These are phyloP conservation scores for Bombus sylvicola DNA, from an alignment of 1,140 invertebrate species.

Conservation along the genomic window DNA sequence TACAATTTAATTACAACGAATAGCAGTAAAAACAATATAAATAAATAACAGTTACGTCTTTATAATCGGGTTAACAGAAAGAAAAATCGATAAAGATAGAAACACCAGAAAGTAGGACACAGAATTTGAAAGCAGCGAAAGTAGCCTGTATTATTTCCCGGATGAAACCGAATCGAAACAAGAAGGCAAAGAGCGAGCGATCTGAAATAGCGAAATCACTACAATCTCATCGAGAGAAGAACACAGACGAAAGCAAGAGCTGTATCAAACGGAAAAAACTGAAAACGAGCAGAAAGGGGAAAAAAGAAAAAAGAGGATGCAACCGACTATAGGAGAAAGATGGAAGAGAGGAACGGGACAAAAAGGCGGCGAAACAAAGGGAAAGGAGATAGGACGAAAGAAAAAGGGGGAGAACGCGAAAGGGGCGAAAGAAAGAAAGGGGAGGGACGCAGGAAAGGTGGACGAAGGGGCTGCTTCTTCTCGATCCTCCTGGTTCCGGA, in stretches of 20 bases:
- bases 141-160: neutral
- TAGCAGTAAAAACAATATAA: too few species aligned
- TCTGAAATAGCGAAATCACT: neutral
- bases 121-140: neutral
- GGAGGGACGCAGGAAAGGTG: slow-evolving; percentile 41
- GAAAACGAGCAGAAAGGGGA: slow-evolving; percentile 11
- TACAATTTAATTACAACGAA: too few species aligned
- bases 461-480: slow-evolving; percentile 64
- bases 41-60: too few species aligned
- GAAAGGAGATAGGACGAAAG: slow-evolving; percentile 1
- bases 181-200: neutral
- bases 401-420: slow-evolving; percentile 4
- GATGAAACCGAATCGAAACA: neutral
- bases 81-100: neutral
- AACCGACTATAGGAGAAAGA: neutral
- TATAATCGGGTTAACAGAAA: too few species aligned
- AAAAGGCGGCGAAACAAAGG: slow-evolving; percentile 9
- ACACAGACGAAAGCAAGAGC: neutral
- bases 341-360: neutral
- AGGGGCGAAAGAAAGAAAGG: slow-evolving; percentile 18
- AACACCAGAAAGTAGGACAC: neutral
- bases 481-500: slow-evolving; percentile 79
- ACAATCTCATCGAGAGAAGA: neutral
- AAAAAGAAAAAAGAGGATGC: slow-evolving; percentile 11
- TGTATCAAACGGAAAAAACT: slow-evolving; percentile 1